Base-by-base conservation (phyloP, 2,113 vertebrate genomes). In the Sapayoa aenigma region DNA sequence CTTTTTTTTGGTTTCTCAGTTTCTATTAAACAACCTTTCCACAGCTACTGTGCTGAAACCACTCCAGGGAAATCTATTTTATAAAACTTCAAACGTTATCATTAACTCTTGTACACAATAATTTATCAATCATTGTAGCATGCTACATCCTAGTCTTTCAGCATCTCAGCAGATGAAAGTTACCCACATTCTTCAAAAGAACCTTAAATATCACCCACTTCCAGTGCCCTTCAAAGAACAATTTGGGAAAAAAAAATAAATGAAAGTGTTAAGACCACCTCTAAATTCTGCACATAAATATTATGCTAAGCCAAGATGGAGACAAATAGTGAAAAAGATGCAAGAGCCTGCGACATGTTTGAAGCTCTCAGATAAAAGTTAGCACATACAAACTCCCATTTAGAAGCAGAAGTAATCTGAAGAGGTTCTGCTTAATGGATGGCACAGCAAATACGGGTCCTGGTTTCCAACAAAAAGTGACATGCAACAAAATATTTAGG, bases 401-500 rank as follows among this genome's bases (percentile, higher is more conserved):
- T 84, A 81, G 76, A 92, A 85, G 52, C n/a, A 90, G 41, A 63
- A 93, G 82, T 85, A 90, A 93, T 68, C 60, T 72, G 79, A 94
- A 94, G 65, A 90, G 79, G 68, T 84, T 90, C 85, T 89, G 28
- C 66, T 90, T 94, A 95, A 93, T 82, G 92, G 65, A 90, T 1
- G 0, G 73, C 60, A 60, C n/a, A 82, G 93, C 23, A 16, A 96
- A 73, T 75, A 49, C 0, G 14, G 82, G 90, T 74, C 94, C 88
- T 97, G 95, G 85, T 92, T 97, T 96, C 90, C 90, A 96, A 93
- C 93, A 96, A 68, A 96, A 96, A 95, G 41, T 89, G 93, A 97
- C 88, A 72, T 53, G 68, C 59, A 89, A 69, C 94, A 93, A 95
- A 97, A 95, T 95, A 95, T 95, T 96, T 96, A 94, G 92, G 88